These are phyloP conservation scores for Montipora capricornis DNA, from an alignment of 64 coral and sea anemone genomes.

Conservation along the genomic window DNA sequence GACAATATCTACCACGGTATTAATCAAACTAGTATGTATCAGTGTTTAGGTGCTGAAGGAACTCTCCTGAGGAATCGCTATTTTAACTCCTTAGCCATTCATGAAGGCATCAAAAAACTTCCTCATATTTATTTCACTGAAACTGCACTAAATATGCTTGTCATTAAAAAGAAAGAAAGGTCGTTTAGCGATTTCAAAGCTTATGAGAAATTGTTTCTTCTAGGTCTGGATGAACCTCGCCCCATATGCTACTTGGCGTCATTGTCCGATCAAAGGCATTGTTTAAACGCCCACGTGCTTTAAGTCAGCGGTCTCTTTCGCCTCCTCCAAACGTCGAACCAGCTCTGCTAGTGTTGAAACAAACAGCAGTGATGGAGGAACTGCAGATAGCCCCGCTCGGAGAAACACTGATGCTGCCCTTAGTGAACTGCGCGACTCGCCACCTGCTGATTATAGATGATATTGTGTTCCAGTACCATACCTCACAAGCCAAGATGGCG, in stretches of 20 bases:
- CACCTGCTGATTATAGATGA: constrained; percentile 95
- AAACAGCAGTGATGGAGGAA: constrained; percentile 62
- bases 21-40: too few species aligned
- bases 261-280: constrained; percentile 84
- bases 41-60: too few species aligned
- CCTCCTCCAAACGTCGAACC: constrained; percentile 57
- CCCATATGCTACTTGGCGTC: constrained; percentile 95
- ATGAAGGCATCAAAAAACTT: too few species aligned
- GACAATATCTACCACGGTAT: too few species aligned
- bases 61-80: too few species aligned
- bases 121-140: too few species aligned
- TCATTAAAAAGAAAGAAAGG: not conserved
- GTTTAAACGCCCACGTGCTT: constrained; percentile 79
- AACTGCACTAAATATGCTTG: not conserved
- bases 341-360: constrained; percentile 42
- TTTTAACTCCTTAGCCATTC: too few species aligned
- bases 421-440: constrained; percentile 78
- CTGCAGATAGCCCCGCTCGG: constrained; percentile 20
- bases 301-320: constrained; percentile 65
- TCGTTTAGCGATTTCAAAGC: not conserved
- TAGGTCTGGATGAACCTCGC: constrained; percentile 94
- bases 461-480: constrained; percentile 94
- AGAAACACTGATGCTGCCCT: not conserved
- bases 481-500: constrained; percentile 68
- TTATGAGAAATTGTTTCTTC: not conserved